Evolutionary conservation across 2,888 invertebrate genomes (phyloP).

Genomic region (Flabesymbios commensalis): DNA sequence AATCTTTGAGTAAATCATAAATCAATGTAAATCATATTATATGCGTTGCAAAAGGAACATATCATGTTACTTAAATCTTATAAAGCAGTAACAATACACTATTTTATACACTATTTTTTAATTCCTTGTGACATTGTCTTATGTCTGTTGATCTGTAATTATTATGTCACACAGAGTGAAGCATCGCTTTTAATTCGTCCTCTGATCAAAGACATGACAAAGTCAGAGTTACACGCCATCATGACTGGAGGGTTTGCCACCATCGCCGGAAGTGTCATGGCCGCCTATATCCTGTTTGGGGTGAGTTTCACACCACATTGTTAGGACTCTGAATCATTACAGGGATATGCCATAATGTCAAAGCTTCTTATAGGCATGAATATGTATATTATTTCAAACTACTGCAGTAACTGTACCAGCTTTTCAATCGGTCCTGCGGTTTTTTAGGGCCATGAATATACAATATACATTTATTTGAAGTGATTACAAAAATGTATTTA

Average conservation of each 20-base stretch:
- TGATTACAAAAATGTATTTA: too few relatives aligned
- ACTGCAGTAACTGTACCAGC: not conserved
- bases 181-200: conserved; percentile 87
- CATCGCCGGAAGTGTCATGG: conserved; percentile 84
- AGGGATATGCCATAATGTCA: not conserved
- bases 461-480: too few relatives aligned
- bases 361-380: not conserved
- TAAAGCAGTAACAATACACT: too few relatives aligned
- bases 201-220: conserved; percentile 80
- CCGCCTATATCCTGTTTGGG: conserved; percentile 89
- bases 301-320: conserved; percentile 64
- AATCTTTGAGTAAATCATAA: too few relatives aligned
- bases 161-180: conserved; percentile 73
- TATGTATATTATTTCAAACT: not conserved
- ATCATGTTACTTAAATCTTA: too few relatives aligned
- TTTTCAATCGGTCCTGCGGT: not conserved
- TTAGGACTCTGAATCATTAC: not conserved
- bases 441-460: not conserved
- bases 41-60: too few relatives aligned
- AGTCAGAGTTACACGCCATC: conserved; percentile 89
- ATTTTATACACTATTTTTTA: too few relatives aligned
- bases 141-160: too few relatives aligned
- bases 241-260: conserved; percentile 95
- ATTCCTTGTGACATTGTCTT: too few relatives aligned
- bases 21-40: too few relatives aligned